phyloP scores from a whole-genome alignment of 2,888 invertebrate species.

The Mesoligia furuncula region DNA sequence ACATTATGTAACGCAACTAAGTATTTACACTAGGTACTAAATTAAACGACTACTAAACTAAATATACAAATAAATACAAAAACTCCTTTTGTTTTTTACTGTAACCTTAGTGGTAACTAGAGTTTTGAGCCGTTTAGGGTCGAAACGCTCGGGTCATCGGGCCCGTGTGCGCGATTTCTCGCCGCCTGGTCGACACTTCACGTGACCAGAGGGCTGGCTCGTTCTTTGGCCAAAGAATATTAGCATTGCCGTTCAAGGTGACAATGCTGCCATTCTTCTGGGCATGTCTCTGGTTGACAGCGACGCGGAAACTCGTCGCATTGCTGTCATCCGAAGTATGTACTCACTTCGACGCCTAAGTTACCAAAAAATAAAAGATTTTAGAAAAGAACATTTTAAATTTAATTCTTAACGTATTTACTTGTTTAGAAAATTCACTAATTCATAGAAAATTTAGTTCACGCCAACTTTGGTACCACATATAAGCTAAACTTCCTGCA shows the following conservation, averaged over 20 bases:
- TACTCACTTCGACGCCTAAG: background rate
- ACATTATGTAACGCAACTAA: no score
- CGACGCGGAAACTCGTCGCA: background rate
- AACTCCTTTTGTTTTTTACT: background rate
- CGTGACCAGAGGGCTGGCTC: background rate
- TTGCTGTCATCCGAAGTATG: background rate
- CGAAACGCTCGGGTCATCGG: background rate
- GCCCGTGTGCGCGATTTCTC: background rate
- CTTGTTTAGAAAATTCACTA: background rate
- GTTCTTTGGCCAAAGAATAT: background rate
- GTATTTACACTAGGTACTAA: no score
- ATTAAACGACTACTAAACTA: background rate
- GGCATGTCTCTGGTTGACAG: background rate
- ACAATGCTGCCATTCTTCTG: background rate
- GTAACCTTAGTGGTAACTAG: background rate
- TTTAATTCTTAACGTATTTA: background rate
- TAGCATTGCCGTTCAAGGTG: background rate
- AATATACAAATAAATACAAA: background rate
- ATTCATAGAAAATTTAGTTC: background rate
- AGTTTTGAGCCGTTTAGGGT: background rate
- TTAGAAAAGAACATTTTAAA: background rate
- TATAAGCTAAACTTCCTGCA: slow-evolving; percentile 38
- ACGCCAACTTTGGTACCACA: slow-evolving; percentile 11
- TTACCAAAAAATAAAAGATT: background rate
- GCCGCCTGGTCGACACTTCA: background rate